These are phyloP conservation scores for Eupithecia abbreviata DNA, from an alignment of 2,888 invertebrate species.

Conservation along the genomic window DNA sequence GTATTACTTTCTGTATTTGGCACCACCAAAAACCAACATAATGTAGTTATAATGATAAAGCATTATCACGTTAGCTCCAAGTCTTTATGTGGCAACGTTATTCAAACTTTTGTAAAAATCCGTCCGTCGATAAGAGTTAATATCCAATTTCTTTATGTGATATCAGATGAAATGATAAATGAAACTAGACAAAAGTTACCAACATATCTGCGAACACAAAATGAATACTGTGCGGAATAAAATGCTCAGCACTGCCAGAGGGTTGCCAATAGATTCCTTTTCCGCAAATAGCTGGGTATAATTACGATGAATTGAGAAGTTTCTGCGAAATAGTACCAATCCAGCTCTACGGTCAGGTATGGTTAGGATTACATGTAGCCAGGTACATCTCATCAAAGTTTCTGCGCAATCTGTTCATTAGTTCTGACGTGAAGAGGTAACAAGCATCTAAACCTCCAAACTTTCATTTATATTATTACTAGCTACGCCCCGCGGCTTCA, in stretches of 20 bases:
- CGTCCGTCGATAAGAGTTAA: background rate
- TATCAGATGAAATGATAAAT: background rate
- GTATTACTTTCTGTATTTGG: too few species aligned
- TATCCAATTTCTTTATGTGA: background rate
- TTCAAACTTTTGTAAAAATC: background rate
- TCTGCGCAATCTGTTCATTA: too few species aligned
- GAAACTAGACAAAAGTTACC: background rate
- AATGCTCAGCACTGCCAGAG: background rate
- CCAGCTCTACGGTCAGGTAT: background rate
- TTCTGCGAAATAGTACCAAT: background rate
- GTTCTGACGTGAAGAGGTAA: too few species aligned
- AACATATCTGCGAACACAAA: background rate
- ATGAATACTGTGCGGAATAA: background rate
- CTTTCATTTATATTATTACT: too few species aligned
- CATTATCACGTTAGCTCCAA: background rate
- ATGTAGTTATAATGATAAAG: background rate
- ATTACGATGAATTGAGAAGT: constrained; percentile 1
- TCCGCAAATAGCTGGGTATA: background rate
- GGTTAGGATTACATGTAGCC: background rate
- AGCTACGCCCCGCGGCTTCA: too few species aligned
- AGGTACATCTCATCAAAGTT: too few species aligned
- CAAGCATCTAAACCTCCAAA: too few species aligned
- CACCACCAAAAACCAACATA: background rate
- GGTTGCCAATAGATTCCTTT: constrained; percentile 8
- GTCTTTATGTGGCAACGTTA: background rate